A percentile compares a stretch with the other conserved stretches of the same genome.
These are phyloP conservation scores for Cranoglanis bouderius DNA, from an alignment of 2,113 vertebrate genomes.

Conservation along the genomic window DNA sequence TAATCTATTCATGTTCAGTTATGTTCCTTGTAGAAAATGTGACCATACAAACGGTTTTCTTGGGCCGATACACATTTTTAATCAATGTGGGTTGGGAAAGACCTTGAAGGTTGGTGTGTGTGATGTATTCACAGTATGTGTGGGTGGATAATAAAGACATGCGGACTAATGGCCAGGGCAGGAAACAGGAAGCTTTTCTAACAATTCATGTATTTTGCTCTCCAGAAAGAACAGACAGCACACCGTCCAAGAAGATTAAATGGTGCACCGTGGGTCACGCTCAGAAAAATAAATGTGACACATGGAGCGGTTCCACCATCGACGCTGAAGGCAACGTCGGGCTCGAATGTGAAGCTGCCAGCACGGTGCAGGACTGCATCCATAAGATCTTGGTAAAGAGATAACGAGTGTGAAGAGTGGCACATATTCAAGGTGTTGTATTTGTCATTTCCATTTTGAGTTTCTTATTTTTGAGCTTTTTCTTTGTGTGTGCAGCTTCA, in stretches of 20 bases:
- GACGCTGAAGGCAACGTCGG: neutral
- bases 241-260: conserved; percentile 51
- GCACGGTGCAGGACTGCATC: conserved; percentile 74
- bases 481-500: conserved; percentile 67
- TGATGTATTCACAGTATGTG: neutral
- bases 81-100: neutral
- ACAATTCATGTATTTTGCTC: neutral
- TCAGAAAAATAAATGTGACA: conserved; percentile 81
- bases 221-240: neutral
- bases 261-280: conserved; percentile 79
- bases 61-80: neutral
- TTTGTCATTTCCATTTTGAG: neutral
- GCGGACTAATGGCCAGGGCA: too few relatives aligned
- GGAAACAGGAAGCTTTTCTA: too few relatives aligned
- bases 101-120: too few relatives aligned
- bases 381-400: conserved; percentile 77
- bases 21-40: neutral
- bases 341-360: conserved; percentile 68
- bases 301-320: conserved; percentile 69
- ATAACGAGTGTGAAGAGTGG: neutral
- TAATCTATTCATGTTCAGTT: neutral
- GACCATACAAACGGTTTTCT: neutral
- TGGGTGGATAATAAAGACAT: neutral
- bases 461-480: neutral
- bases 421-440: neutral